A percentile compares a stretch with the other conserved stretches of the same genome.
Conservation (phyloP, 2,888 invertebrate species). For the Agriopis leucophaearia region DNA sequence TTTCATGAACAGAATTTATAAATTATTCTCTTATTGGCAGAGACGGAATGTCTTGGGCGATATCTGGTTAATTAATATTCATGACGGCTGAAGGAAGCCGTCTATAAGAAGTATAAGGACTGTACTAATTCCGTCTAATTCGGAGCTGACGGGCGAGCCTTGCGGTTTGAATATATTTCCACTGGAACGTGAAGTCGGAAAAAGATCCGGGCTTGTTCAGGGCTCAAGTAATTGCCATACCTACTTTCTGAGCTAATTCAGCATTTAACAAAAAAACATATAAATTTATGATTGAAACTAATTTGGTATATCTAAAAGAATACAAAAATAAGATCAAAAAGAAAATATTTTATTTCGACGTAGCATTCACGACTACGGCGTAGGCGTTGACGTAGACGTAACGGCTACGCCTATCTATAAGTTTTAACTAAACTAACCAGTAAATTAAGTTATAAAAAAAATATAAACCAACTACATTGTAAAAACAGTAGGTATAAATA, state of each 20-base stretch:
- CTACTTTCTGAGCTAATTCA: not conserved
- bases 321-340: not conserved
- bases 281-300: too few relatives aligned
- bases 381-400: too few relatives aligned
- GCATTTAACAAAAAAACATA: not conserved
- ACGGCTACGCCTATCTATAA: too few relatives aligned
- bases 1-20: conserved; percentile 53
- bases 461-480: too few relatives aligned
- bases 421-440: too few relatives aligned
- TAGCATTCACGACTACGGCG: too few relatives aligned
- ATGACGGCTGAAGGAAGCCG: conserved; percentile 54
- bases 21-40: conserved; percentile 59
- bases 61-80: conserved; percentile 65
- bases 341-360: not conserved
- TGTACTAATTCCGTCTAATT: conserved; percentile 47
- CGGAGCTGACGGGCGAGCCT: conserved; percentile 39
- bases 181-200: conserved; percentile 16
- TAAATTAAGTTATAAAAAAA: too few relatives aligned
- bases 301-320: not conserved
- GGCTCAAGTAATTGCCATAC: conserved; percentile 2
- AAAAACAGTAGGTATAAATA: too few relatives aligned
- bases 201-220: conserved; percentile 18
- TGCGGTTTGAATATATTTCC: conserved; percentile 41
- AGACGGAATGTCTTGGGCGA: conserved; percentile 57
- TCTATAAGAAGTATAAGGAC: conserved; percentile 41